Percentiles rank a stretch among this genome's conserved stretches.
Evolutionary conservation across 2,888 invertebrate species (phyloP).

Genomic region (Cerceris ruficornis): DNA sequence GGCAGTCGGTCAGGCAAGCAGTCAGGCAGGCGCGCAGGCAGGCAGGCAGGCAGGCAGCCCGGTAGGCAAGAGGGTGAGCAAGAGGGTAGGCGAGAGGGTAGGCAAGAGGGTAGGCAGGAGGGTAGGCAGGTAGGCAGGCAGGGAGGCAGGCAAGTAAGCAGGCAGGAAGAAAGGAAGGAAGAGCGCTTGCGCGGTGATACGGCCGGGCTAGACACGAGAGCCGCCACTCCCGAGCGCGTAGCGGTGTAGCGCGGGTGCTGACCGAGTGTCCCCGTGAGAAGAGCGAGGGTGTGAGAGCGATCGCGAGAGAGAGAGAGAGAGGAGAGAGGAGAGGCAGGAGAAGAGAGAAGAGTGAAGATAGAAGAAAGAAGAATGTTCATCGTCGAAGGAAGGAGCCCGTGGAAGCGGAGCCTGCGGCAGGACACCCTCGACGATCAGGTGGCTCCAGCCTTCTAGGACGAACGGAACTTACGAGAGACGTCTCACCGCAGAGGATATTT

Average conservation of each 20-base stretch:
- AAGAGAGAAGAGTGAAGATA: constrained; percentile 34
- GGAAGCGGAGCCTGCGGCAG: constrained; percentile 84
- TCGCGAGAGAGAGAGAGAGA: constrained; percentile 29
- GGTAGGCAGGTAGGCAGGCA: constrained; percentile 40
- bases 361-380: constrained; percentile 60
- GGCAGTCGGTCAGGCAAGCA: constrained; percentile 18
- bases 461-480: constrained; percentile 33
- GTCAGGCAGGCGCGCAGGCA: constrained; percentile 22
- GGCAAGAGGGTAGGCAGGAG: constrained; percentile 28
- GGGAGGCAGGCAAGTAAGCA: constrained; percentile 63
- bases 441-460: constrained; percentile 83
- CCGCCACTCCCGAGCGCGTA: constrained; percentile 82
- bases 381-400: constrained; percentile 78
- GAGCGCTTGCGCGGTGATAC: constrained; percentile 75
- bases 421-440: constrained; percentile 82
- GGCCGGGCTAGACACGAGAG: constrained; percentile 83
- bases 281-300: constrained; percentile 50
- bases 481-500: constrained; percentile 44
- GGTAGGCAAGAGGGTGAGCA: constrained; percentile 55
- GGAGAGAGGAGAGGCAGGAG: constrained; percentile 24
- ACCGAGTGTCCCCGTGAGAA: constrained; percentile 70
- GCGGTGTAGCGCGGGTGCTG: constrained; percentile 81
- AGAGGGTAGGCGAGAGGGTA: constrained; percentile 40
- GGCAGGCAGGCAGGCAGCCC: constrained; percentile 23
- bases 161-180: constrained; percentile 70